Evolutionary conservation across 1,140 invertebrate species (phyloP).

Genomic region (Scylla paramamosain): DNA sequence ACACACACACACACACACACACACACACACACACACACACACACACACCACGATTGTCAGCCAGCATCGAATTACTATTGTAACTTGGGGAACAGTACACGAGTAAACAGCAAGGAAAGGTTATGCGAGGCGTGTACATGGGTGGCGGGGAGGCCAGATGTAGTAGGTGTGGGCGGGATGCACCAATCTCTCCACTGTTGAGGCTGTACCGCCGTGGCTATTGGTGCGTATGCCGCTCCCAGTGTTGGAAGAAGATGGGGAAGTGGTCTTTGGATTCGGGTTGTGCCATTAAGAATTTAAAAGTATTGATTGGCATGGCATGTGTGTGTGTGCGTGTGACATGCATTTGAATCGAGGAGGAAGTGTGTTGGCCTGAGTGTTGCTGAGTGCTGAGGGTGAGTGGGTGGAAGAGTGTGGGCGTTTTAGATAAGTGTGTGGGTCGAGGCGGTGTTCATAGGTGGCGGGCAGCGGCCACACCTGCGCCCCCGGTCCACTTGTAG

Average conservation of each 20-base stretch:
- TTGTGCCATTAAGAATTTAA: background rate
- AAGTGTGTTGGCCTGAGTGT: background rate
- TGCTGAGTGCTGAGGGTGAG: background rate
- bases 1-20: background rate
- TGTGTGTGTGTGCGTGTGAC: conserved; percentile 43
- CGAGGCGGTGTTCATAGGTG: conserved; percentile 37
- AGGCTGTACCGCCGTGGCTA: background rate
- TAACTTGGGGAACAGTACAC: too few relatives aligned
- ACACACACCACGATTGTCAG: background rate
- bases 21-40: background rate
- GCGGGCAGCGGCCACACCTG: background rate
- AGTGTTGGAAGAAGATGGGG: background rate
- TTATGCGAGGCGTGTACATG: background rate
- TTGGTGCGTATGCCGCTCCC: background rate
- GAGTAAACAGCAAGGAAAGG: background rate
- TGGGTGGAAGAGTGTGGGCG: background rate
- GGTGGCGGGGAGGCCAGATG: background rate
- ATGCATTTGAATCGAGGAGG: background rate
- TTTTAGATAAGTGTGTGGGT: background rate
- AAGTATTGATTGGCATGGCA: background rate
- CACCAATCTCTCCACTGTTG: too few relatives aligned
- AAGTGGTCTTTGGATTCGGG: background rate
- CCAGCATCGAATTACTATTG: too few relatives aligned
- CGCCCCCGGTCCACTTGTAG: background rate
- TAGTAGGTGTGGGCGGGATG: background rate